Conservation (phyloP, 2,797 vertebrate genomes). For the Aeoliscus strigatus region DNA sequence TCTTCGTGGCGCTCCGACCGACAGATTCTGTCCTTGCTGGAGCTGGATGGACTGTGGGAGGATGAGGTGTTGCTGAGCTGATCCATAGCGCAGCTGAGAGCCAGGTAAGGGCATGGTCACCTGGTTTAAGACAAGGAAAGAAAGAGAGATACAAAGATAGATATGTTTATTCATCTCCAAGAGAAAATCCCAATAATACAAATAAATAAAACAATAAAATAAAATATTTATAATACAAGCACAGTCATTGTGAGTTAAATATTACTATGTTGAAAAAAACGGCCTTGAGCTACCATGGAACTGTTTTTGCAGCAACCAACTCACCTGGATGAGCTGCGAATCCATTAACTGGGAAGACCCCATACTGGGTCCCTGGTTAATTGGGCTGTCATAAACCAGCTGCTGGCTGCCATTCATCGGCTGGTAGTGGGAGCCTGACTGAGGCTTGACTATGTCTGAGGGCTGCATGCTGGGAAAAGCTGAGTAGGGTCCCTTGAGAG, state of each 20-base stretch:
- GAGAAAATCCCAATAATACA: too few relatives aligned
- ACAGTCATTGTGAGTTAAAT: too few relatives aligned
- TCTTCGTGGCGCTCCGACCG: slow-evolving; percentile 88
- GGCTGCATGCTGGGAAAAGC: slow-evolving; percentile 95
- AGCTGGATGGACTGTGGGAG: slow-evolving; percentile 97
- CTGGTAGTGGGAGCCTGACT: slow-evolving; percentile 94
- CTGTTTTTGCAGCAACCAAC: slow-evolving; percentile 5
- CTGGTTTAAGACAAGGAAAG: slow-evolving; percentile 69
- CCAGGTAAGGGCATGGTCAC: slow-evolving; percentile 95
- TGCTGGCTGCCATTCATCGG: slow-evolving; percentile 92
- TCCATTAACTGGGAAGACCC: slow-evolving; percentile 96
- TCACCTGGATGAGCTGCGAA: slow-evolving; percentile 95
- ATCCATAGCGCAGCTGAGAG: slow-evolving; percentile 93
- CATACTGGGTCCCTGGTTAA: slow-evolving; percentile 88
- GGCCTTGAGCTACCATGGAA: too few relatives aligned
- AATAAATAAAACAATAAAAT: too few relatives aligned
- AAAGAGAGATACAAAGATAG: too few relatives aligned
- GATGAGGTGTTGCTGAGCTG: slow-evolving; percentile 94
- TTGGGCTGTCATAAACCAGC: slow-evolving; percentile 88
- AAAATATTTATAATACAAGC: too few relatives aligned
- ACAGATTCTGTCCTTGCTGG: slow-evolving; percentile 92
- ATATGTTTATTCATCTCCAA: too few relatives aligned
- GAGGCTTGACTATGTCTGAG: slow-evolving; percentile 94
- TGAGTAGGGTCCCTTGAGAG: slow-evolving; percentile 91
- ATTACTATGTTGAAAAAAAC: too few relatives aligned